Evolutionary conservation across 2,113 vertebrate genomes (phyloP).

Genomic region (Chionis minor): DNA sequence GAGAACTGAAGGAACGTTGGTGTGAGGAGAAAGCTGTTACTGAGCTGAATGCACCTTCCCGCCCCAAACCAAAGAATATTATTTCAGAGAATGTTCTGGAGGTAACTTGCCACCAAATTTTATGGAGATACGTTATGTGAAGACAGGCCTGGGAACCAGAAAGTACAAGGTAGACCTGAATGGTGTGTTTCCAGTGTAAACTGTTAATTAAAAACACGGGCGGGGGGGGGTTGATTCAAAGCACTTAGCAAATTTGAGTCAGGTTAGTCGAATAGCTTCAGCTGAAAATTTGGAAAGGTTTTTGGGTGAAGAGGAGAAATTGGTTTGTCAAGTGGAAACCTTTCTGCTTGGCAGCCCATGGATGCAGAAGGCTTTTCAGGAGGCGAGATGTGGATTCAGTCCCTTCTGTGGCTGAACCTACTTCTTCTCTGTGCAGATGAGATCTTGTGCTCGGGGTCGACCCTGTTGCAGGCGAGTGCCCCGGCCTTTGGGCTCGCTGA

Average conservation of each 20-base stretch:
- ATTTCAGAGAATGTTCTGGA: neutral
- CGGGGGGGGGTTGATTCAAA: neutral
- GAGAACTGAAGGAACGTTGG: neutral
- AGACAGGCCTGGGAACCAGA: neutral
- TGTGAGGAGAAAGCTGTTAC: neutral
- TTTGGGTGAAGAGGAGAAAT: neutral
- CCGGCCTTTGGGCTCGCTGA: neutral
- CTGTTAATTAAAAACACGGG: neutral
- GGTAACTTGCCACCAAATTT: neutral
- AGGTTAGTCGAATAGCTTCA: neutral
- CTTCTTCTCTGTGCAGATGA: rapidly evolving
- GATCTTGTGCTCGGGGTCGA: neutral
- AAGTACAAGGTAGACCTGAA: neutral
- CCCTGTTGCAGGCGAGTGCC: neutral
- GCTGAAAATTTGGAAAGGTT: neutral
- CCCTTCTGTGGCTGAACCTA: neutral
- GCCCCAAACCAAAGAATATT: neutral
- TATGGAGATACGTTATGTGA: neutral
- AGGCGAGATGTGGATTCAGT: neutral
- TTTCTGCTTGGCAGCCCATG: neutral
- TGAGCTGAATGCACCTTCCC: neutral
- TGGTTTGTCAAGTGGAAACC: neutral
- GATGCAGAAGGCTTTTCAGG: neutral
- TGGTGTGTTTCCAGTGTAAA: neutral
- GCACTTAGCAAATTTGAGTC: neutral